Evolutionary conservation across 2,113 vertebrate genomes (phyloP).

Genomic region (Polyodon spathula): DNA sequence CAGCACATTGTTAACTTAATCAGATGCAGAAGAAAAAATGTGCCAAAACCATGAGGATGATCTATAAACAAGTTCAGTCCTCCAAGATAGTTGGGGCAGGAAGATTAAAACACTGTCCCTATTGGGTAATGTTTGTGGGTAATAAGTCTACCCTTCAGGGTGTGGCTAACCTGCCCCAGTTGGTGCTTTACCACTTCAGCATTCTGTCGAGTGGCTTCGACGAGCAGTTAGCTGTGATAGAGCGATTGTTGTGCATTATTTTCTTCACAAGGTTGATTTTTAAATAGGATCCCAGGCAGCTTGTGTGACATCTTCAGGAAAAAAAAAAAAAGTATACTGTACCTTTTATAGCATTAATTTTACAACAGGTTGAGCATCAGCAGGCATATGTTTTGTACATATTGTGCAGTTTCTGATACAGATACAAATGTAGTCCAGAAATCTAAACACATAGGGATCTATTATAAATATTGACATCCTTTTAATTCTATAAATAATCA

Average conservation of each 20-base stretch:
- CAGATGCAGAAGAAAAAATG: conserved; percentile 96
- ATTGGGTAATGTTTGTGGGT: conserved; percentile 51
- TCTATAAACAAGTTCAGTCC: conserved; percentile 58
- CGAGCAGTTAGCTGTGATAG: background rate
- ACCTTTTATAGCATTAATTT: too few species aligned
- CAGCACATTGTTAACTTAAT: conserved; percentile 99
- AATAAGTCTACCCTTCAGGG: conserved; percentile 22
- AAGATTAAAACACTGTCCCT: conserved; percentile 58
- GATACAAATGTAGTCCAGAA: too few species aligned
- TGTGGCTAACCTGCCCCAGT: conserved; percentile 19
- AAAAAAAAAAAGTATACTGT: background rate
- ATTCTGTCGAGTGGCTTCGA: background rate
- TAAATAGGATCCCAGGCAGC: background rate
- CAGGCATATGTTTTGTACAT: too few species aligned
- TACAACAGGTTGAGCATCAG: too few species aligned
- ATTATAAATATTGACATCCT: too few species aligned
- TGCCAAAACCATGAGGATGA: conserved; percentile 70
- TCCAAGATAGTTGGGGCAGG: conserved; percentile 55
- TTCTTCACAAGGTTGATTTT: background rate
- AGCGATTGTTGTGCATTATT: background rate
- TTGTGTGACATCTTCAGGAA: background rate
- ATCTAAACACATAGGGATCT: too few species aligned
- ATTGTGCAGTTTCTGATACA: too few species aligned
- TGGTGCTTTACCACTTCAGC: background rate
- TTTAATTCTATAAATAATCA: too few species aligned